A percentile compares a stretch with the other conserved stretches of the same genome.
These are phyloP conservation scores for Uloborus plumipes DNA, from an alignment of 2,888 invertebrate species.

Conservation along the genomic window DNA sequence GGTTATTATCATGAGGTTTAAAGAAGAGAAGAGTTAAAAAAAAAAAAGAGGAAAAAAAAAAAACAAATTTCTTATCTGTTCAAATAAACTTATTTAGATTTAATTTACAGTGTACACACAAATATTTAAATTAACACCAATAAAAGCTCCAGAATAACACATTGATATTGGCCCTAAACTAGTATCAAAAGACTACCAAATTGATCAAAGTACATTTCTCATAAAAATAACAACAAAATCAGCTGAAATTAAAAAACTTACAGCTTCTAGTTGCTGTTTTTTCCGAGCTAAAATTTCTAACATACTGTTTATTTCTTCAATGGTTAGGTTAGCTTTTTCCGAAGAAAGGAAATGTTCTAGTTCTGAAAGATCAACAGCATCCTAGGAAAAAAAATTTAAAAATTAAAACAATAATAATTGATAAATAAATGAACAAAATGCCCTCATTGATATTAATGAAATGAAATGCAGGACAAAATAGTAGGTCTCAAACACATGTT, in stretches of 20 bases:
- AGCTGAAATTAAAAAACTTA: conserved; percentile 71
- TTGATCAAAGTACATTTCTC: neutral
- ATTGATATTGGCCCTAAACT: neutral
- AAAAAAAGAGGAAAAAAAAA: too few relatives aligned
- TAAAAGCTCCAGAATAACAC: neutral
- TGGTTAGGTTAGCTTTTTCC: conserved; percentile 74
- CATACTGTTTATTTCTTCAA: conserved; percentile 86
- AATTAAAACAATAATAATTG: conserved; percentile 3
- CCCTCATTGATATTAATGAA: neutral
- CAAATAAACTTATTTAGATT: too few relatives aligned
- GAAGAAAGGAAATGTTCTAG: conserved; percentile 66
- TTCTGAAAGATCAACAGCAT: conserved; percentile 64
- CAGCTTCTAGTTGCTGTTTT: conserved; percentile 84
- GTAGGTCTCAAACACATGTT: neutral
- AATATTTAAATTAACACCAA: too few relatives aligned
- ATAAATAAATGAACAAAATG: neutral
- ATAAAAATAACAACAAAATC: neutral
- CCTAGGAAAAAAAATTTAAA: conserved; percentile 49
- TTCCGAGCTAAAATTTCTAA: conserved; percentile 83
- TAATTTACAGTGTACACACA: too few relatives aligned
- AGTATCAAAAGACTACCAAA: neutral
- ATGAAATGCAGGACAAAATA: neutral
- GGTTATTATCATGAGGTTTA: too few relatives aligned
- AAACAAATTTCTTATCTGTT: too few relatives aligned
- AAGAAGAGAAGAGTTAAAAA: too few relatives aligned